Evolutionary conservation across 2,888 invertebrate species (phyloP).

Genomic region (Psylliodes chrysocephalus): DNA sequence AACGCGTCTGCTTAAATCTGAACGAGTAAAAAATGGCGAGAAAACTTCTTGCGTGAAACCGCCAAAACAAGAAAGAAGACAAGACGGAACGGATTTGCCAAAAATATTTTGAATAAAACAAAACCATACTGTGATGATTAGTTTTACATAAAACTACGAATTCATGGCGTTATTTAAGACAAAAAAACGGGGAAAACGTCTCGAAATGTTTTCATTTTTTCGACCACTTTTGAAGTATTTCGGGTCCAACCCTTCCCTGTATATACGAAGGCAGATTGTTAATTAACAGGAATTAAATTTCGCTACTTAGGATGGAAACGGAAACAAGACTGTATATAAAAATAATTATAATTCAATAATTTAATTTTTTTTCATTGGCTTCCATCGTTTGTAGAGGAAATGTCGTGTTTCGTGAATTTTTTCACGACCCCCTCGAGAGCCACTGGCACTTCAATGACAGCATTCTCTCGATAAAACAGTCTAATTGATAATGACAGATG

Average conservation of each 20-base stretch:
- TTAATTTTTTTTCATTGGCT: conserved; percentile 35
- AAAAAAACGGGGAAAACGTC: conserved; percentile 1
- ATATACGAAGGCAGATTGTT: conserved; percentile 30
- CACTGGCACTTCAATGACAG: not conserved
- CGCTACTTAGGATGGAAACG: conserved; percentile 46
- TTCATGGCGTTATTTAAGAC: conserved; percentile 37
- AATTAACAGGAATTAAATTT: conserved; percentile 40
- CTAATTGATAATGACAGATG: too few relatives aligned
- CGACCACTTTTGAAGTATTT: not conserved
- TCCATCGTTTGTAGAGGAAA: conserved; percentile 46
- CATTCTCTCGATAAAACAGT: too few relatives aligned
- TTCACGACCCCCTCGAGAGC: conserved; percentile 35
- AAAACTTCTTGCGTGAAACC: not conserved
- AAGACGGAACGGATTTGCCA: conserved; percentile 44
- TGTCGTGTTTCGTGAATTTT: conserved; percentile 44
- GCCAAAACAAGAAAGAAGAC: conserved; percentile 8
- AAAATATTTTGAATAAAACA: conserved; percentile 48
- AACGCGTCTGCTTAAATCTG: conserved; percentile 49
- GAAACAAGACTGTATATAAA: conserved; percentile 37
- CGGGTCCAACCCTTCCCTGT: not conserved
- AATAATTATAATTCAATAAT: conserved; percentile 36
- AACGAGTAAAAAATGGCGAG: not conserved
- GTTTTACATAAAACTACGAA: conserved; percentile 29
- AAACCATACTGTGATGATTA: conserved; percentile 47
- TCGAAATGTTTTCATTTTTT: not conserved